Conservation (phyloP, 2,797 vertebrate genomes). For the Gephyroberyx darwinii region DNA sequence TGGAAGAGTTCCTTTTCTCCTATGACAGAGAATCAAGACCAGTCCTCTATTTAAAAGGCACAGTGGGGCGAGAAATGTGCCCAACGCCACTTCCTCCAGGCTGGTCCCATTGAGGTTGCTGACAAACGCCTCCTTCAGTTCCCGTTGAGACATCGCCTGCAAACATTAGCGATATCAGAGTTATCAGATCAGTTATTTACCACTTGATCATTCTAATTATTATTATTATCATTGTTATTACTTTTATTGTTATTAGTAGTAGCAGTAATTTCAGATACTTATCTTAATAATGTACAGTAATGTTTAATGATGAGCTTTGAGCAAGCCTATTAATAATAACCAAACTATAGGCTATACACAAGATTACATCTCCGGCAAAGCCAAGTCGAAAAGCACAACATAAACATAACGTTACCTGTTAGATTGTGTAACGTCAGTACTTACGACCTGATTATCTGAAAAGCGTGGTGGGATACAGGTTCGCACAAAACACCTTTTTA, state of each 20-base stretch:
- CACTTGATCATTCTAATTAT: no score
- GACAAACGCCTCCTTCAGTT: conserved; percentile 91
- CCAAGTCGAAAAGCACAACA: no score
- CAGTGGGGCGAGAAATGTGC: conserved; percentile 84
- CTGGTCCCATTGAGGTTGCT: conserved; percentile 92
- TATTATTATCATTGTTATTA: no score
- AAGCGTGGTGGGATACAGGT: neutral
- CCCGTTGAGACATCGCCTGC: conserved; percentile 86
- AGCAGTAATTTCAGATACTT: no score
- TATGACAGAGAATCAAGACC: conserved; percentile 80
- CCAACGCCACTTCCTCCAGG: conserved; percentile 86
- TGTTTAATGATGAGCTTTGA: no score
- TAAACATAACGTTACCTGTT: neutral
- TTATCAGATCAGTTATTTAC: neutral
- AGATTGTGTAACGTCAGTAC: neutral
- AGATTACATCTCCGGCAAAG: no score
- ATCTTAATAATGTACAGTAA: no score
- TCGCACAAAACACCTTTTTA: conserved; percentile 29
- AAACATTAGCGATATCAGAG: conserved; percentile 27
- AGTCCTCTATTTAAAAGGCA: conserved; percentile 89
- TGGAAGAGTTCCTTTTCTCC: conserved; percentile 68
- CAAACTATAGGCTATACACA: no score
- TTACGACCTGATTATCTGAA: conserved; percentile 14
- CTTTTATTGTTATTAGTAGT: no score
- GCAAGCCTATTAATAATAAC: no score